phyloP scores from a whole-genome alignment of 2,113 vertebrate species.

The Tachycineta bicolor region DNA sequence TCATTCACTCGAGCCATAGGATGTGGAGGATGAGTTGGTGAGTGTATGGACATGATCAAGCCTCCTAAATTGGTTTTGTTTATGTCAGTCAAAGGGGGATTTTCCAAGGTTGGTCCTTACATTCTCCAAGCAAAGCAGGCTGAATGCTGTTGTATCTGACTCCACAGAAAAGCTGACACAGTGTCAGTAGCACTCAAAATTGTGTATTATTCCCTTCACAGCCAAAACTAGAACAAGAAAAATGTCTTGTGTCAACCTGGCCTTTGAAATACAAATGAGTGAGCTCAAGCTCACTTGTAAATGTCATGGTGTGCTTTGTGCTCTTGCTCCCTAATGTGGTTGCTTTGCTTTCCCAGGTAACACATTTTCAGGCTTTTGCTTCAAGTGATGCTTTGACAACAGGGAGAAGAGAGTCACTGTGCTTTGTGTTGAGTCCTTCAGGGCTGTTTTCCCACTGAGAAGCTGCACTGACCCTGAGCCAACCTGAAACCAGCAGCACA shows the following conservation, averaged over 20 bases:
- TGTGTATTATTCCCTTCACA: conserved; percentile 1
- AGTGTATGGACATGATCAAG: neutral
- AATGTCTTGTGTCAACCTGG: conserved; percentile 52
- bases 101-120: neutral
- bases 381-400: neutral
- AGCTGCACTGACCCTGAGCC: neutral
- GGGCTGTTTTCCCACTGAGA: neutral
- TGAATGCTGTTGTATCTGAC: neutral
- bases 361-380: conserved; percentile 15
- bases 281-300: conserved; percentile 43
- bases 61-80: neutral
- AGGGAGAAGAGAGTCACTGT: neutral
- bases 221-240: conserved; percentile 5
- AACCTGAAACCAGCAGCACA: neutral
- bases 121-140: neutral
- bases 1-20: neutral
- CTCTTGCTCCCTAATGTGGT: neutral
- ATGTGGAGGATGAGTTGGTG: neutral
- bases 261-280: conserved; percentile 64
- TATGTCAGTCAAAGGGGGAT: neutral
- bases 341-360: conserved; percentile 20
- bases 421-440: neutral
- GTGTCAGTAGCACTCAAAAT: neutral
- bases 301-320: conserved; percentile 45
- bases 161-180: neutral